Evolutionary conservation across 2,113 vertebrate genomes (phyloP).

Genomic region (Rhegmatorhina hoffmannsi): DNA sequence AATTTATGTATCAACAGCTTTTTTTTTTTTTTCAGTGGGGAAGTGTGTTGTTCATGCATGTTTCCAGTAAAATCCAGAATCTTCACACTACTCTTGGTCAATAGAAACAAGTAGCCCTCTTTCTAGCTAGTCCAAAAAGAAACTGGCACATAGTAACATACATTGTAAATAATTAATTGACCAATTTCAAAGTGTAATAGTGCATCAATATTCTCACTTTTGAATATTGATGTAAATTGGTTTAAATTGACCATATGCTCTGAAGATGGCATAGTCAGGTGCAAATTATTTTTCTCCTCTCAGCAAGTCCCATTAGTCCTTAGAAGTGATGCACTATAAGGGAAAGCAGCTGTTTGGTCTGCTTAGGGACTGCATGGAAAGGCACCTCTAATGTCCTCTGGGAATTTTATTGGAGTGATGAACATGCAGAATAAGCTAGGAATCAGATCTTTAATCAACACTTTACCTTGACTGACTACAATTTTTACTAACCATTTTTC

Average conservation of each 20-base stretch:
- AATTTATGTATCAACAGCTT: neutral
- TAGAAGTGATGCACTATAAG: neutral
- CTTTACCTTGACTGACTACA: neutral
- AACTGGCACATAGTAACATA: neutral
- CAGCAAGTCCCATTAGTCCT: constrained; percentile 33
- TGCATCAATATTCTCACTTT: constrained; percentile 24
- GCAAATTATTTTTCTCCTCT: constrained; percentile 47
- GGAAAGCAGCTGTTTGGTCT: constrained; percentile 28
- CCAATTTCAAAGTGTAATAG: neutral
- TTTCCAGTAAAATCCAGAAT: neutral
- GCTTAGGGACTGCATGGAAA: neutral
- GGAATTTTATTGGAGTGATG: neutral
- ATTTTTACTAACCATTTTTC: neutral
- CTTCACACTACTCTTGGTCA: neutral
- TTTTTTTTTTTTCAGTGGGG: neutral
- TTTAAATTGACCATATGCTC: constrained; percentile 62
- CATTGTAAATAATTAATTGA: neutral
- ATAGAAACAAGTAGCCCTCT: neutral
- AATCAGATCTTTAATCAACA: constrained; percentile 30
- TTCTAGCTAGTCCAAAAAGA: neutral
- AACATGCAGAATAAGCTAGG: constrained; percentile 28
- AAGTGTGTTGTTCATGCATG: neutral
- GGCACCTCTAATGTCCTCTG: neutral
- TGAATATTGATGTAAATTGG: constrained; percentile 45
- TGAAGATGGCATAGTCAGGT: constrained; percentile 26